Base-by-base conservation (phyloP, 2,113 vertebrate species). In the Dicrurus megarhynchus region DNA sequence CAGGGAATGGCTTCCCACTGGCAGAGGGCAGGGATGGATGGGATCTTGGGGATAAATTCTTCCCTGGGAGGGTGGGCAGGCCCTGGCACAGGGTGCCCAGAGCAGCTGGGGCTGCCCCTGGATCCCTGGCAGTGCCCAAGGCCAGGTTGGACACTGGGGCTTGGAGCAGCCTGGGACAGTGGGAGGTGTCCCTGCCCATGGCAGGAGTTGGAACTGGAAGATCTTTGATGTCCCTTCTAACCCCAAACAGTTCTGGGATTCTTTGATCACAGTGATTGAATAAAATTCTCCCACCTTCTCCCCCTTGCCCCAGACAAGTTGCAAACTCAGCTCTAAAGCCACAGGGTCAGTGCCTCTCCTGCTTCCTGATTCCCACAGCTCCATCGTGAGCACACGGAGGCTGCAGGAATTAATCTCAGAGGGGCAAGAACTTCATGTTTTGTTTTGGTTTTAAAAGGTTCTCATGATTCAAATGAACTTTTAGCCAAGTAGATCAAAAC, bases 121-220 rank as follows among this genome's bases (percentile, higher is more conserved):
- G 39, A 74, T 65, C 59, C 59, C 57, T 80, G 59, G 35, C 4
- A 63, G 28, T 55, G 47, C 0, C n/a, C 85, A 26, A 41, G 57
- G 32, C 50, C 86, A 59, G 59, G 44, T 0, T 89, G 76, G 16
- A 33, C 2, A 3, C 0, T 60, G 44, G 42, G 30, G 3, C 3
- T 49, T 13, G 67, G 59, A 59, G 33, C 76, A 28, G 0, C 27
- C 37, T 81, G n/a, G n/a, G n/a, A n/a, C n/a, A n/a, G n/a, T n/a
- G n/a, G n/a, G n/a, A n/a, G n/a, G n/a, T n/a, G n/a, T n/a, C 33
- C 55, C 27, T 24, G 15, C 15, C 33, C 47, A 26, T 17, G 41
- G 22, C 44, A 56, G n/a, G n/a, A 50, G 6, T 3, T 41, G 71
- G 39, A 28, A 33, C 5, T n/a, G 41, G n/a, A 26, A 17, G n/a